Conservation (phyloP, 2,888 invertebrate genomes). For the Alcis repandata region DNA sequence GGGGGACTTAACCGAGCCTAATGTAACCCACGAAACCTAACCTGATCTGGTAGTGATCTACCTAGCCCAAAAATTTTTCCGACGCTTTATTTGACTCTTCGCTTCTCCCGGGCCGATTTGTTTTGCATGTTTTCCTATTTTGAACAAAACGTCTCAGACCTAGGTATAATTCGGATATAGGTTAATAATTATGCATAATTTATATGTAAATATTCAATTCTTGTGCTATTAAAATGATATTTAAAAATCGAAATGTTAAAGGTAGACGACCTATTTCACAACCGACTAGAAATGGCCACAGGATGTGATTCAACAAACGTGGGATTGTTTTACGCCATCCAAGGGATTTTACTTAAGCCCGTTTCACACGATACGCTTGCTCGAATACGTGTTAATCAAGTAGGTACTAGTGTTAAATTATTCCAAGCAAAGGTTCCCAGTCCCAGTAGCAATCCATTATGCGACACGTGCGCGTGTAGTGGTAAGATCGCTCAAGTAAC, state of each 20-base stretch:
- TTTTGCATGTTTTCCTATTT: neutral
- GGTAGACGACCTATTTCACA: conserved; percentile 29
- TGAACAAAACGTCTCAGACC: neutral
- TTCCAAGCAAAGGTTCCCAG: neutral
- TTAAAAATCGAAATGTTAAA: conserved; percentile 23
- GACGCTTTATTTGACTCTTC: no score
- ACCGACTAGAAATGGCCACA: conserved; percentile 51
- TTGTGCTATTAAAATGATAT: neutral
- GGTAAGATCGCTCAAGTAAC: neutral
- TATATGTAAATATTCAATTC: neutral
- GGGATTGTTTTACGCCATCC: conserved; percentile 67
- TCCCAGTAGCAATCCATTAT: neutral
- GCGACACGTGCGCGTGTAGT: neutral
- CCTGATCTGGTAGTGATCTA: no score
- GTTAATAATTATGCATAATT: neutral
- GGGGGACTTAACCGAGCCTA: no score
- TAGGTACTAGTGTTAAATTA: neutral
- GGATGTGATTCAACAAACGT: conserved; percentile 68
- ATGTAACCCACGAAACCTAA: no score
- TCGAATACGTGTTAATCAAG: neutral
- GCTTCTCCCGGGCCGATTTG: no score
- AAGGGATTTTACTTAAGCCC: conserved; percentile 58
- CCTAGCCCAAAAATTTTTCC: no score
- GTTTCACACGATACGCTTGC: neutral
- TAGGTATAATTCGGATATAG: neutral